Percentiles rank a stretch among this genome's conserved stretches.
These are phyloP conservation scores for Erinaceus europaeus DNA, from an alignment of 2,113 vertebrate species.

Conservation along the genomic window DNA sequence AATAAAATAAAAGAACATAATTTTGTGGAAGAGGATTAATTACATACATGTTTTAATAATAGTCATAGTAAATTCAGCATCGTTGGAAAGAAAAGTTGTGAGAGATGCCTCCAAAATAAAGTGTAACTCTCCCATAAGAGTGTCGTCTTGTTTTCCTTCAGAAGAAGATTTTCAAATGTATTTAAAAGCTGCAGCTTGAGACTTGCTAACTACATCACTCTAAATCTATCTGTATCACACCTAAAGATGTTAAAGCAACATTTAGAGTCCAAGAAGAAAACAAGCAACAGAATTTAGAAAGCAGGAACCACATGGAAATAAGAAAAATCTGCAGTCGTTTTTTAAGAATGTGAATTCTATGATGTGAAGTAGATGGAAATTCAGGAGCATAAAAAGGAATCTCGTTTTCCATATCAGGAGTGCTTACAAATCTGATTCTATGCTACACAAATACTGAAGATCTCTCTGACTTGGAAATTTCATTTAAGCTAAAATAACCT, in stretches of 20 bases:
- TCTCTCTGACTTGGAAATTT: constrained; percentile 25
- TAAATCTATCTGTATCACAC: constrained; percentile 76
- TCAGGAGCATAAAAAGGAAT: constrained; percentile 68
- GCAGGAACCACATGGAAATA: constrained; percentile 72
- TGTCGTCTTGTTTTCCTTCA: constrained; percentile 69
- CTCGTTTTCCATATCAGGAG: constrained; percentile 65
- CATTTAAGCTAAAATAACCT: constrained; percentile 15
- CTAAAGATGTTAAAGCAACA: constrained; percentile 79
- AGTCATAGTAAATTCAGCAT: constrained; percentile 65
- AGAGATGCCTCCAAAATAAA: constrained; percentile 74
- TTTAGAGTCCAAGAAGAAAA: constrained; percentile 76
- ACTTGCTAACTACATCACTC: constrained; percentile 77
- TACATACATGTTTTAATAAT: constrained; percentile 21
- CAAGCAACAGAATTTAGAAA: constrained; percentile 76
- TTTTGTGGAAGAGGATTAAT: constrained; percentile 29
- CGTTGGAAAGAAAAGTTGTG: constrained; percentile 67
- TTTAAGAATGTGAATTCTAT: constrained; percentile 68
- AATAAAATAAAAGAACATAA: no score
- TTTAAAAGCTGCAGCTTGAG: constrained; percentile 77
- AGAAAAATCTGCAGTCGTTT: constrained; percentile 66
- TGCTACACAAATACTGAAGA: constrained; percentile 38
- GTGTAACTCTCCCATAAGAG: constrained; percentile 71
- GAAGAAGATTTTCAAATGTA: constrained; percentile 75
- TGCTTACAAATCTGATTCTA: constrained; percentile 55
- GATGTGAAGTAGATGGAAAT: constrained; percentile 59